These are phyloP conservation scores for Neoseiulus cucumeris DNA, from an alignment of 1,140 invertebrate species.

Conservation along the genomic window DNA sequence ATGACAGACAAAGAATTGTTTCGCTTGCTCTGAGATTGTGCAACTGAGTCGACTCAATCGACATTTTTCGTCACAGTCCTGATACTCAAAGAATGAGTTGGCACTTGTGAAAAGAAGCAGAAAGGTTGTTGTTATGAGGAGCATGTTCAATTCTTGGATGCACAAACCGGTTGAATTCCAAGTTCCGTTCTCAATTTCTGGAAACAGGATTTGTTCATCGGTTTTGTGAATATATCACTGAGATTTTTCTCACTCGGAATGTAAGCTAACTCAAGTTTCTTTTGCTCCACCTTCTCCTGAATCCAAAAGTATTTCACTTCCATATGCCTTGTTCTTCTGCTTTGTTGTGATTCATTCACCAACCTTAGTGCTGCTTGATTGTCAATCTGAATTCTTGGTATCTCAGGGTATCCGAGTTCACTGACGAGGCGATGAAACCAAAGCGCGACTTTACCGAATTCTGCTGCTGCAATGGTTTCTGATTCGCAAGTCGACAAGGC, in stretches of 20 bases:
- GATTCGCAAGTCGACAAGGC: constrained; percentile 25
- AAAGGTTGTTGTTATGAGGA: too few relatives aligned
- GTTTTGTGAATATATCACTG: constrained; percentile 26
- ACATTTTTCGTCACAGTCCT: too few relatives aligned
- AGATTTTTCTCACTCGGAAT: constrained; percentile 18
- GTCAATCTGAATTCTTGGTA: constrained; percentile 17
- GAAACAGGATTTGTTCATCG: not conserved
- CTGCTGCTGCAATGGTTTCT: constrained; percentile 27
- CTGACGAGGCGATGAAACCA: constrained; percentile 18
- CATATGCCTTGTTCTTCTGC: constrained; percentile 27
- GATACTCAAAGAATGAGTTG: too few relatives aligned
- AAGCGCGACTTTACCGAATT: constrained; percentile 24
- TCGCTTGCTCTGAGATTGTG: too few relatives aligned
- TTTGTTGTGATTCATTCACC: constrained; percentile 26
- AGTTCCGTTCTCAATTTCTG: too few relatives aligned
- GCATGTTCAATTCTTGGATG: too few relatives aligned
- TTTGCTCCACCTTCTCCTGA: constrained; percentile 20
- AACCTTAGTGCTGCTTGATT: constrained; percentile 24
- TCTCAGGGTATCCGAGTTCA: not conserved
- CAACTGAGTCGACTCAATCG: too few relatives aligned
- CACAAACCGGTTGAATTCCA: too few relatives aligned
- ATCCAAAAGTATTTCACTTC: constrained; percentile 26
- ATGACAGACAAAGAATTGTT: too few relatives aligned
- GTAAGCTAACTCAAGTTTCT: not conserved
- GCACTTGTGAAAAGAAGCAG: too few relatives aligned